A percentile compares a stretch with the other conserved stretches of the same genome.
phyloP scores from a whole-genome alignment of 2,888 invertebrate species.

The Pimpla rufipes region DNA sequence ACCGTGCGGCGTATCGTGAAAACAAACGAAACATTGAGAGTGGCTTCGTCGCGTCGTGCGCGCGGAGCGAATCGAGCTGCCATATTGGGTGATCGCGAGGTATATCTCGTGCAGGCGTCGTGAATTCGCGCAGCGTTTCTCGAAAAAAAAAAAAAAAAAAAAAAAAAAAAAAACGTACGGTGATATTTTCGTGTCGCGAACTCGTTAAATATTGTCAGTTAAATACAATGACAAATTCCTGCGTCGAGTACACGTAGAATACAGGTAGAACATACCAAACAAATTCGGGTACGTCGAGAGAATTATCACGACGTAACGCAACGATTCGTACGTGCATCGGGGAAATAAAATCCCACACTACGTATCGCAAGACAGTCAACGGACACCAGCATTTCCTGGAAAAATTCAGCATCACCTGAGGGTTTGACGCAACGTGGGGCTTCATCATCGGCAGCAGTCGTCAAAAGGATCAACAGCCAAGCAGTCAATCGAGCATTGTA shows the following conservation, averaged over 20 bases:
- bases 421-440: background rate
- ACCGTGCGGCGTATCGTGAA: no score
- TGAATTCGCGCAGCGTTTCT: background rate
- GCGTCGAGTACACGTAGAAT: background rate
- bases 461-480: background rate
- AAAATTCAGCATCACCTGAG: background rate
- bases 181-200: background rate
- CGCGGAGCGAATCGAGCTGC: background rate
- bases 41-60: background rate
- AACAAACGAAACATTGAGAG: background rate
- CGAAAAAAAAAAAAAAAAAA: no score
- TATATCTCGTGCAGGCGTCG: background rate
- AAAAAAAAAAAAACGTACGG: background rate
- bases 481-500: background rate
- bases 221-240: background rate
- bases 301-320: background rate
- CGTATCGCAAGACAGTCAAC: background rate
- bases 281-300: background rate
- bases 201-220: background rate
- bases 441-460: conserved; percentile 5
- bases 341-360: background rate
- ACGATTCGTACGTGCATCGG: background rate
- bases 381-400: background rate
- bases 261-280: no score
- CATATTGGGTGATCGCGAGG: background rate